These are phyloP conservation scores for Myrmecophaga tridactyla DNA, from an alignment of 2,113 vertebrate species.

Conservation along the genomic window DNA sequence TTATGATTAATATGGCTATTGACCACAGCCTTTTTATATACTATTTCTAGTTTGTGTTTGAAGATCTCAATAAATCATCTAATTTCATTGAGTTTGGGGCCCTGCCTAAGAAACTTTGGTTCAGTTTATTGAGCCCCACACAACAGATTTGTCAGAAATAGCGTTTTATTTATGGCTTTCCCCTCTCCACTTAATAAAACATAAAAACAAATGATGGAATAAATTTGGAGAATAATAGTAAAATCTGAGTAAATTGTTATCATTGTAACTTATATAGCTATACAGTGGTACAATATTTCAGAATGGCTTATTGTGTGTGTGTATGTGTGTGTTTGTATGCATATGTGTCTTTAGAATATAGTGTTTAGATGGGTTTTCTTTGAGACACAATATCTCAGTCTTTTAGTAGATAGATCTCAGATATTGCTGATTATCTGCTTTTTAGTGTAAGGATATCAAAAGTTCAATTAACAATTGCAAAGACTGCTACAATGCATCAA, in stretches of 20 bases:
- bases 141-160: conserved; percentile 57
- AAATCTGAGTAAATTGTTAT: conserved; percentile 40
- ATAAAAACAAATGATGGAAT: conserved; percentile 66
- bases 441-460: not conserved
- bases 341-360: not conserved
- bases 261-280: not conserved
- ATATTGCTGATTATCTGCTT: not conserved
- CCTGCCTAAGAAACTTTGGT: conserved; percentile 44
- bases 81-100: conserved; percentile 63
- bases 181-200: conserved; percentile 54
- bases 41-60: conserved; percentile 65
- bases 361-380: not conserved
- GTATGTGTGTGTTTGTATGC: not conserved
- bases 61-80: conserved; percentile 68
- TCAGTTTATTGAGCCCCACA: conserved; percentile 60
- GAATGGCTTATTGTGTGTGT: not conserved
- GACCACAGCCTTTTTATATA: conserved; percentile 63
- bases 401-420: not conserved
- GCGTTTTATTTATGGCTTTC: conserved; percentile 64
- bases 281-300: not conserved
- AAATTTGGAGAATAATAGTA: conserved; percentile 50
- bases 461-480: too few species aligned
- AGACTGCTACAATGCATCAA: too few species aligned
- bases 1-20: conserved; percentile 72
- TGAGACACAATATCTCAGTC: not conserved